Evolutionary conservation across 2,797 vertebrate species (phyloP).

Genomic region (Podarcis lilfordi): DNA sequence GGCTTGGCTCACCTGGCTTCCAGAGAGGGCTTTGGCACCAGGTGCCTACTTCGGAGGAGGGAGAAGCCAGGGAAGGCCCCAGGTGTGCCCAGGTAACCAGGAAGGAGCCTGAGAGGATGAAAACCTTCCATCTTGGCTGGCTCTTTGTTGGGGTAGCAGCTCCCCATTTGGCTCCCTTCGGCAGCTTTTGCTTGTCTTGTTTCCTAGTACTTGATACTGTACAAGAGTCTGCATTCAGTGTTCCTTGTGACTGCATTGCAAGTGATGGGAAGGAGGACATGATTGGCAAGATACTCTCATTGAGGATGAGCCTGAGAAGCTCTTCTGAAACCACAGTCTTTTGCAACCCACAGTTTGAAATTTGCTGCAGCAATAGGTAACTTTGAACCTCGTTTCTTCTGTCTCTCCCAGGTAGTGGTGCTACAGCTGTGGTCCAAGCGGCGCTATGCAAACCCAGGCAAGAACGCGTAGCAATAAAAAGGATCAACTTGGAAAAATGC

Average conservation of each 20-base stretch:
- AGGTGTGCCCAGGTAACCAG: too few species aligned
- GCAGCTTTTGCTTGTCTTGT: too few species aligned
- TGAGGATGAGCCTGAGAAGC: background rate
- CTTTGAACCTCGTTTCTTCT: constrained; percentile 27
- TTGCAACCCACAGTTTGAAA: background rate
- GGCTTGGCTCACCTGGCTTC: too few species aligned
- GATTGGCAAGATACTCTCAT: background rate
- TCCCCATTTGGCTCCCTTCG: too few species aligned
- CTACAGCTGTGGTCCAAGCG: constrained; percentile 98
- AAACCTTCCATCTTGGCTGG: too few species aligned
- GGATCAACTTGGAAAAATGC: constrained; percentile 99
- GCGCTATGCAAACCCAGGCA: constrained; percentile 95
- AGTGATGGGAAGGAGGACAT: too few species aligned
- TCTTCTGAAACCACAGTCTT: background rate
- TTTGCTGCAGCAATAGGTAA: background rate
- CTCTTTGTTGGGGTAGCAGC: too few species aligned
- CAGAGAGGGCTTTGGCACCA: too few species aligned
- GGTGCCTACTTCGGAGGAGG: too few species aligned
- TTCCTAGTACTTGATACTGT: too few species aligned
- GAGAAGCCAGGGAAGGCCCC: too few species aligned
- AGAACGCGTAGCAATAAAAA: constrained; percentile 98
- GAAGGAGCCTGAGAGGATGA: too few species aligned
- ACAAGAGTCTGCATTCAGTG: background rate
- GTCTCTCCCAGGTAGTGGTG: constrained; percentile 89
- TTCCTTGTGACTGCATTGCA: background rate